These are phyloP conservation scores for Musca domestica DNA, from an alignment of 1,140 invertebrate species.

Conservation along the genomic window DNA sequence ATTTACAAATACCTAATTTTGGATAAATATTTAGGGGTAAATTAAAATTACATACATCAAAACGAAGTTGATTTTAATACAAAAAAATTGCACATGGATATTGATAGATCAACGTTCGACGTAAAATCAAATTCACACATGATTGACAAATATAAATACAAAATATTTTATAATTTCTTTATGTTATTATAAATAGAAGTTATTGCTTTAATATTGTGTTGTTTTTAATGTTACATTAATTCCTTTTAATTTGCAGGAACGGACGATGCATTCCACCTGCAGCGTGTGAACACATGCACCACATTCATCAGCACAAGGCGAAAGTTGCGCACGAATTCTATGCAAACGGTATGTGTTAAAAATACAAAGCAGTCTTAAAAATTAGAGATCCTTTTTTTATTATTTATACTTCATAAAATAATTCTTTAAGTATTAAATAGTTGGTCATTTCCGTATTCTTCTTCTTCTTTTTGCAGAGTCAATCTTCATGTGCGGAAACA, in stretches of 20 bases:
- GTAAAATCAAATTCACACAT: not conserved
- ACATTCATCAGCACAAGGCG: conserved; percentile 59
- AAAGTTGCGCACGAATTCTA: conserved; percentile 50
- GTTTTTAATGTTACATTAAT: no score
- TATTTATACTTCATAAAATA: not conserved
- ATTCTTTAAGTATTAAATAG: conserved; percentile 3
- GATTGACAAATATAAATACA: no score
- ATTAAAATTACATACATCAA: no score
- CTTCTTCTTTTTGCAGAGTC: conserved; percentile 35
- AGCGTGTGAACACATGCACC: conserved; percentile 64
- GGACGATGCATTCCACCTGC: conserved; percentile 58
- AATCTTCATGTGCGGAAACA: conserved; percentile 53
- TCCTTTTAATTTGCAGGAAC: conserved; percentile 34
- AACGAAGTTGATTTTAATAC: no score
- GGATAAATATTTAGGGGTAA: no score
- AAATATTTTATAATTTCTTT: not conserved
- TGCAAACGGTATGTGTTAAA: conserved; percentile 43
- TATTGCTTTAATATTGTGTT: no score
- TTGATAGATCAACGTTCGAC: no score
- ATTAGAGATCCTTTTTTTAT: conserved; percentile 2
- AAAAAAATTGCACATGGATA: no score
- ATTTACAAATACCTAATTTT: no score
- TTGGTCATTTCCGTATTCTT: not conserved
- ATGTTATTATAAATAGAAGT: not conserved
- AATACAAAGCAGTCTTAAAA: not conserved